Evolutionary conservation across 2,797 vertebrate species (phyloP).

Genomic region (Rachycentron canadum): DNA sequence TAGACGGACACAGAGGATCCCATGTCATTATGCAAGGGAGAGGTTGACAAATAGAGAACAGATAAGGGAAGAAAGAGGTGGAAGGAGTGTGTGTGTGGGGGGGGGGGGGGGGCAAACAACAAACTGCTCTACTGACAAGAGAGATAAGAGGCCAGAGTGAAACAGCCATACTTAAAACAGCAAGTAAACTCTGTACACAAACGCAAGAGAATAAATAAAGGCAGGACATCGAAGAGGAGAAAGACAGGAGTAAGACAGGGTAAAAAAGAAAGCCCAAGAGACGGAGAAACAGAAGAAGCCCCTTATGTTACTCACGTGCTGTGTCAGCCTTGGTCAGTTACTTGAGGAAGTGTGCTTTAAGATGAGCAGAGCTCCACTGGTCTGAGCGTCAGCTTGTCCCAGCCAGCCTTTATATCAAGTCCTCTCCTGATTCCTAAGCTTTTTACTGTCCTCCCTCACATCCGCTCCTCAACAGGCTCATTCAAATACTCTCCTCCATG

Average conservation of each 20-base stretch:
- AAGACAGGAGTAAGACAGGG: slow-evolving; percentile 7
- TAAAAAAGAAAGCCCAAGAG: neutral
- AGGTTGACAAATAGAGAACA: slow-evolving; percentile 47
- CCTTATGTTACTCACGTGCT: slow-evolving; percentile 67
- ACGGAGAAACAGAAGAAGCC: slow-evolving; percentile 23
- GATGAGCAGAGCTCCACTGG: slow-evolving; percentile 60
- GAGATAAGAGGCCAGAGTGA: slow-evolving; percentile 51
- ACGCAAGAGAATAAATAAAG: neutral
- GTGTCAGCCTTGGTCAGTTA: slow-evolving; percentile 56
- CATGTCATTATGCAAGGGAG: slow-evolving; percentile 51
- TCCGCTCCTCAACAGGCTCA: slow-evolving; percentile 68
- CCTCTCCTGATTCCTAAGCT: slow-evolving; percentile 56
- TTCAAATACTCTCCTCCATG: slow-evolving; percentile 56
- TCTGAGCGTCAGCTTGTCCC: slow-evolving; percentile 61
- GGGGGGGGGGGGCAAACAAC: slow-evolving; percentile 28
- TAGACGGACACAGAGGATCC: slow-evolving; percentile 25
- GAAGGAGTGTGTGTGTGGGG: neutral
- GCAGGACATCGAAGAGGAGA: neutral
- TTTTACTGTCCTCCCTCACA: slow-evolving; percentile 76
- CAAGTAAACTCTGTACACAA: slow-evolving; percentile 17
- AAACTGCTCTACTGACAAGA: slow-evolving; percentile 44
- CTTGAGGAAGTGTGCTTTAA: slow-evolving; percentile 52
- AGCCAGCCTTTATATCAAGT: slow-evolving; percentile 76
- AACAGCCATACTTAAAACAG: slow-evolving; percentile 28
- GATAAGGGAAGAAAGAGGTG: slow-evolving; percentile 22